These are phyloP conservation scores for Amiota communis DNA, from an alignment of 2,888 invertebrate species.

Conservation along the genomic window DNA sequence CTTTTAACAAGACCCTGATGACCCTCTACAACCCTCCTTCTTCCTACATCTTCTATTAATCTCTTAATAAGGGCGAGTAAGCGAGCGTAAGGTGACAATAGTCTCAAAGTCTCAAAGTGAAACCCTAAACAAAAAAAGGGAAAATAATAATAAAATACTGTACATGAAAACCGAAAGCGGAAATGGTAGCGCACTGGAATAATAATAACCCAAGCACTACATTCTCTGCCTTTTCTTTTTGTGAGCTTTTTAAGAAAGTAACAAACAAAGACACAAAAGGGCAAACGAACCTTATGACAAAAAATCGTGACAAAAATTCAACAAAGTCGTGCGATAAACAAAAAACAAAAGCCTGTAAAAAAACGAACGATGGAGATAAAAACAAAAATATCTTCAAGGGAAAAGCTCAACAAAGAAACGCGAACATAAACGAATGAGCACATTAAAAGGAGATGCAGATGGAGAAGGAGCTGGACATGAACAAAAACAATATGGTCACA, in stretches of 20 bases:
- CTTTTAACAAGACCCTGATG: slow-evolving; percentile 18
- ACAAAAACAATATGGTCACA: not conserved
- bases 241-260: not conserved
- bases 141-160: too few species aligned
- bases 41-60: slow-evolving; percentile 11
- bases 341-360: not conserved
- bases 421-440: not conserved
- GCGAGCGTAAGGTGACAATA: slow-evolving; percentile 2
- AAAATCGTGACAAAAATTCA: slow-evolving; percentile 15
- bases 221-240: not conserved
- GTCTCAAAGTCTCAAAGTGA: not conserved
- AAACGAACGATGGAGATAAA: not conserved
- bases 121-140: not conserved
- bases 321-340: not conserved
- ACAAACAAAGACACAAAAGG: not conserved
- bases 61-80: slow-evolving; percentile 10
- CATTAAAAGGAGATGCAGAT: not conserved
- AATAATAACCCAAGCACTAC: not conserved
- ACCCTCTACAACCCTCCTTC: not conserved
- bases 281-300: not conserved
- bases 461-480: not conserved
- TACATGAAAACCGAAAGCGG: not conserved
- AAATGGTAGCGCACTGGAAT: not conserved
- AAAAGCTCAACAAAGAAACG: slow-evolving; percentile 10
- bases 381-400: not conserved